A percentile compares a stretch with the other conserved stretches of the same genome.
phyloP scores from a whole-genome alignment of 2,797 vertebrate species.

The Phoxinus dragarum region DNA sequence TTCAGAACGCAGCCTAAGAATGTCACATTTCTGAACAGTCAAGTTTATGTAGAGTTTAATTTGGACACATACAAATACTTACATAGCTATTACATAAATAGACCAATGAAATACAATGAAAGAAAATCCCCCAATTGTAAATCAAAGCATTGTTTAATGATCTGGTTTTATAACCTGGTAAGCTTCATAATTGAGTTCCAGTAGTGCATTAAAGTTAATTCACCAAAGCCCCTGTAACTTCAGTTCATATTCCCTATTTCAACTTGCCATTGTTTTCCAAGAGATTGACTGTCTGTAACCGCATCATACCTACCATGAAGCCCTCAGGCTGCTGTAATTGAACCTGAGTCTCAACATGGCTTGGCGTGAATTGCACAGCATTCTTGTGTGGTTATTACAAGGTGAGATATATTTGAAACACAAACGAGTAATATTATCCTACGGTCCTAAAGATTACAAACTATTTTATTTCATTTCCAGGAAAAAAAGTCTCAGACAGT shows the following conservation, averaged over 20 bases:
- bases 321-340: conserved; percentile 3
- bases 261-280: background rate
- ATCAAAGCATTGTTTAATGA: background rate
- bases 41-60: background rate
- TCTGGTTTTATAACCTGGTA: conserved; percentile 17
- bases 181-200: background rate
- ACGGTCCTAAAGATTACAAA: background rate
- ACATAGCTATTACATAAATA: background rate
- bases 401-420: conserved; percentile 16
- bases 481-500: background rate
- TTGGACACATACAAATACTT: background rate
- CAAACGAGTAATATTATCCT: background rate
- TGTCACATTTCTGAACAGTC: background rate
- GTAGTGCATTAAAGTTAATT: background rate
- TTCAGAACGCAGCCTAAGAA: background rate
- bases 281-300: background rate
- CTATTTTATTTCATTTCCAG: background rate
- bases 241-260: background rate
- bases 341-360: background rate
- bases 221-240: background rate
- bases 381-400: conserved; percentile 33
- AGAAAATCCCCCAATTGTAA: background rate
- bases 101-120: background rate
- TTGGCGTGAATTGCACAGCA: conserved; percentile 26
- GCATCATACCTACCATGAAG: background rate